phyloP scores from a whole-genome alignment of 2,797 vertebrate species.

The Schizopygopsis pylzovi region DNA sequence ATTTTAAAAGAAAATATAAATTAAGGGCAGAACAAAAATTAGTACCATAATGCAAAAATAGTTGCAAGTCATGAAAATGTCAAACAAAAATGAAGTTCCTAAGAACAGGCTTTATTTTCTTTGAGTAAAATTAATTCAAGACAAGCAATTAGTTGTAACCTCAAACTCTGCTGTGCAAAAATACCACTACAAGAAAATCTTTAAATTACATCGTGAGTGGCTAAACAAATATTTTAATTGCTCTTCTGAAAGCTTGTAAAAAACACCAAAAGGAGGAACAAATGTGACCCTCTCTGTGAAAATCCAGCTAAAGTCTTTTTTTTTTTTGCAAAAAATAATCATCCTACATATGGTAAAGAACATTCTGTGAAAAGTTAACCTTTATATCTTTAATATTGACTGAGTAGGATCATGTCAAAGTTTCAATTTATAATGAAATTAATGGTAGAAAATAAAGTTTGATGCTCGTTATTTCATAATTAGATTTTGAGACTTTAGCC shows the following conservation, averaged over 20 bases:
- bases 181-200: conserved; percentile 61
- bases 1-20: background rate
- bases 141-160: conserved; percentile 61
- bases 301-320: too few species aligned
- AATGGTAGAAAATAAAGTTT: too few species aligned
- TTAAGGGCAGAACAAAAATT: background rate
- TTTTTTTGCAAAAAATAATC: too few species aligned
- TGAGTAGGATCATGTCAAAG: too few species aligned
- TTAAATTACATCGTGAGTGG: conserved; percentile 62
- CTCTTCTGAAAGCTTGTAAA: conserved; percentile 60
- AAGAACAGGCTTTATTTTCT: background rate
- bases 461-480: too few species aligned
- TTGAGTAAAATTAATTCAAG: conserved; percentile 37
- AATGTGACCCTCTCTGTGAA: too few species aligned
- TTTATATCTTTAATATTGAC: too few species aligned
- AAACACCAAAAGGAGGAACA: conserved; percentile 49
- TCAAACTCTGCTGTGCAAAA: conserved; percentile 61
- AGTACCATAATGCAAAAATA: background rate
- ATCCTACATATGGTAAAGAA: too few species aligned
- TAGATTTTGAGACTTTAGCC: too few species aligned
- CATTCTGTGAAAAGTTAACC: too few species aligned
- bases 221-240: conserved; percentile 68
- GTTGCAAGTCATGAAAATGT: background rate
- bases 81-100: background rate
- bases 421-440: too few species aligned